Conservation (phyloP, 2,888 invertebrate species). For the Diarsia rubi region DNA sequence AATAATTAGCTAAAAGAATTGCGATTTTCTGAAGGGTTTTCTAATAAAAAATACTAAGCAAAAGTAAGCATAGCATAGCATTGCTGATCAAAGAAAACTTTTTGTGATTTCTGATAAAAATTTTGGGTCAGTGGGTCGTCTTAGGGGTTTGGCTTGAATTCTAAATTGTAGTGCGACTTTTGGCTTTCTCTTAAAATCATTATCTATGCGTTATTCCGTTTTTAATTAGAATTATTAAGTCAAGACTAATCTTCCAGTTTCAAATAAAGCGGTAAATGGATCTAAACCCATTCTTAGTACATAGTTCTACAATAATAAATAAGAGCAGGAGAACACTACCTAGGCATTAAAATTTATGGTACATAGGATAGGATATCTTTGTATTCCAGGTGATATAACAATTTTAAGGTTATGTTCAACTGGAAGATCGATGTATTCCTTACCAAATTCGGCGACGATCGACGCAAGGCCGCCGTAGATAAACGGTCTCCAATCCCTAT, state of each 20-base stretch:
- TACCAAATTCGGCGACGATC: constrained; percentile 98
- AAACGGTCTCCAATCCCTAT: constrained; percentile 97
- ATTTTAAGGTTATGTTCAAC: constrained; percentile 62
- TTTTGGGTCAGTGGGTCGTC: no score
- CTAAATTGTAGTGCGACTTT: background rate
- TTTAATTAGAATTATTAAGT: background rate
- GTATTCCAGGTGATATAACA: constrained; percentile 51
- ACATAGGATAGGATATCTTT: background rate
- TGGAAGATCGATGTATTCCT: constrained; percentile 68
- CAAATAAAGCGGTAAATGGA: background rate
- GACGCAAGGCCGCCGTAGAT: constrained; percentile 98
- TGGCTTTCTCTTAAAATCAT: background rate
- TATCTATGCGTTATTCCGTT: background rate
- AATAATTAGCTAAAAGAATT: background rate
- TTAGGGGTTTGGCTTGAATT: background rate
- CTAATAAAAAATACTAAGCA: background rate
- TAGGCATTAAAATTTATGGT: background rate
- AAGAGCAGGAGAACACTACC: background rate
- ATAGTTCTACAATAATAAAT: background rate
- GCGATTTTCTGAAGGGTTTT: background rate
- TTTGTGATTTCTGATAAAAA: background rate
- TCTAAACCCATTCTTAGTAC: background rate
- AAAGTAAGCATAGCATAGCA: background rate
- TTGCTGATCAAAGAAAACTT: background rate
- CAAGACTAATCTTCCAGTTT: background rate